Conservation (phyloP, 2,888 invertebrate genomes). For the Xestia sexstrigata region DNA sequence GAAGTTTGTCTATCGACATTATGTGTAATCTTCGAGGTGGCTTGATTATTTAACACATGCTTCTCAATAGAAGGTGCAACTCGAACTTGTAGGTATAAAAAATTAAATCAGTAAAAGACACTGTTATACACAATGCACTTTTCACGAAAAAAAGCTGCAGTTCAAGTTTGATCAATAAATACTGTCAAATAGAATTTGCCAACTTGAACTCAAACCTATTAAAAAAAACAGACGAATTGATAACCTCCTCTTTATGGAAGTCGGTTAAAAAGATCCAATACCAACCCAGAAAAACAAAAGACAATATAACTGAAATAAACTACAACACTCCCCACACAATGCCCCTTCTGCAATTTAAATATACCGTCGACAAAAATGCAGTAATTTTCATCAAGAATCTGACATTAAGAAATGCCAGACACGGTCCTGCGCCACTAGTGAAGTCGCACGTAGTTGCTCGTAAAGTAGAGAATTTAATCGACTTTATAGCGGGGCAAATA, state of each 20-base stretch:
- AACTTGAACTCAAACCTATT: not conserved
- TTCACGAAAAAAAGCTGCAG: not conserved
- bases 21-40: too few species aligned
- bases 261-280: too few species aligned
- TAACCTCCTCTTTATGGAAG: too few species aligned
- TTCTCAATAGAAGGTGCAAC: not conserved
- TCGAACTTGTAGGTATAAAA: not conserved
- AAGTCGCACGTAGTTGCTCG: conserved; percentile 67
- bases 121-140: not conserved
- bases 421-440: conserved; percentile 40
- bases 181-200: not conserved
- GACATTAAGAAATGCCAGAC: conserved; percentile 39
- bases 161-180: not conserved
- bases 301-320: not conserved
- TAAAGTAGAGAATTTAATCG: conserved; percentile 77
- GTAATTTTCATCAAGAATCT: conserved; percentile 44
- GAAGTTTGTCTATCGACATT: too few species aligned
- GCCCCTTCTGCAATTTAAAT: conserved; percentile 5
- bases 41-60: too few species aligned
- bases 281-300: not conserved
- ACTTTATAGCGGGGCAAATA: conserved; percentile 67
- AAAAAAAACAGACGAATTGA: too few species aligned
- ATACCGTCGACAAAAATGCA: conserved; percentile 30
- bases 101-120: too few species aligned
- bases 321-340: conserved; percentile 2